These are phyloP conservation scores for Speoplatyrhinus poulsoni DNA, from an alignment of 2,113 vertebrate genomes.

Conservation along the genomic window DNA sequence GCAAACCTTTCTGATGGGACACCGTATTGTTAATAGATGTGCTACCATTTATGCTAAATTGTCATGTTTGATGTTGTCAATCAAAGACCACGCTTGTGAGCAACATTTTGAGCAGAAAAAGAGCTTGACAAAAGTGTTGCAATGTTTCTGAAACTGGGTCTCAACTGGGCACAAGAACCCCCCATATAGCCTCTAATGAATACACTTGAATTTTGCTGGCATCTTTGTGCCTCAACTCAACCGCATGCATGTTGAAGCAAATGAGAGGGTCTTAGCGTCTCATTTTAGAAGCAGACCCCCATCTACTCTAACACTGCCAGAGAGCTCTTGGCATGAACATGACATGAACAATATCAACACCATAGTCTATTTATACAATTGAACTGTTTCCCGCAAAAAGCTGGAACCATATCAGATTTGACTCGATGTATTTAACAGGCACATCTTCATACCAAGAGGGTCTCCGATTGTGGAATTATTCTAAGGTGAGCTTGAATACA, in stretches of 20 bases:
- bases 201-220: slow-evolving; percentile 69
- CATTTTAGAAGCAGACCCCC: slow-evolving; percentile 80
- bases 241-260: slow-evolving; percentile 93
- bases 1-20: slow-evolving; percentile 85
- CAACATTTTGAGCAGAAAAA: slow-evolving; percentile 27
- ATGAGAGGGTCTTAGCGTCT: slow-evolving; percentile 81
- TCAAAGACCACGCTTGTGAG: slow-evolving; percentile 36
- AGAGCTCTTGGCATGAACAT: slow-evolving; percentile 98
- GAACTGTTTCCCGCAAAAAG: not conserved
- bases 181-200: slow-evolving; percentile 18
- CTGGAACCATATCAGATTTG: not conserved
- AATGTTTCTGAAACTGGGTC: not conserved
- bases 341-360: slow-evolving; percentile 48
- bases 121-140: not conserved
- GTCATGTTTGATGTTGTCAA: slow-evolving; percentile 24
- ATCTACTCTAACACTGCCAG: slow-evolving; percentile 86
- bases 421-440: slow-evolving; percentile 56
- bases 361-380: too few species aligned
- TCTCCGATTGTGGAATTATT: slow-evolving; percentile 83
- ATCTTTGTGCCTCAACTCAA: slow-evolving; percentile 92
- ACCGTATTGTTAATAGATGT: not conserved
- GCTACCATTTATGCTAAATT: slow-evolving; percentile 20
- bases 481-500: slow-evolving; percentile 99
- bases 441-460: slow-evolving; percentile 98
- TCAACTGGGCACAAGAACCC: slow-evolving; percentile 21